A percentile compares a stretch with the other conserved stretches of the same genome.
These are phyloP conservation scores for Eublepharis macularius DNA, from an alignment of 2,113 vertebrate genomes.

Conservation along the genomic window DNA sequence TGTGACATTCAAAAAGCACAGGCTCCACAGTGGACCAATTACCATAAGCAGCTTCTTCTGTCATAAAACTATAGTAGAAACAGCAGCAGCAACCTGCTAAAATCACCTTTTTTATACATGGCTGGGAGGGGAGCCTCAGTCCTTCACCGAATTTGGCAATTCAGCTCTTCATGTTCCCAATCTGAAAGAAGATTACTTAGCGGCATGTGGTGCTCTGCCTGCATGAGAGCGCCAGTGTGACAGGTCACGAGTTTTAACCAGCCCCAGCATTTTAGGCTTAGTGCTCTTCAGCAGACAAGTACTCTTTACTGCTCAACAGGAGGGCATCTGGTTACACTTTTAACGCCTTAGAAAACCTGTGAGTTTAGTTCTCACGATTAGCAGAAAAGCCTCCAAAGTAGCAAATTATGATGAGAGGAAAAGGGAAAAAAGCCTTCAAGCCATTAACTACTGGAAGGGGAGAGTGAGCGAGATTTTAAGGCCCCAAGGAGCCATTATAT, in stretches of 20 bases:
- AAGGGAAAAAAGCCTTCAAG: not conserved
- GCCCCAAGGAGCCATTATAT: not conserved
- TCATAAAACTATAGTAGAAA: not conserved
- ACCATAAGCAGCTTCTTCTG: not conserved
- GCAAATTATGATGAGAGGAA: not conserved
- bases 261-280: not conserved
- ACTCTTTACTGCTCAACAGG: not conserved
- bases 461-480: not conserved
- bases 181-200: not conserved
- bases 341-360: not conserved
- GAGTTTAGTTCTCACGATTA: not conserved
- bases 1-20: not conserved
- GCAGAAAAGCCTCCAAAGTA: not conserved
- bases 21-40: not conserved
- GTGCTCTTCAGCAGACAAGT: not conserved
- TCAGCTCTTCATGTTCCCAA: not conserved
- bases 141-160: not conserved
- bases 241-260: not conserved
- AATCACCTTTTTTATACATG: not conserved
- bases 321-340: not conserved
- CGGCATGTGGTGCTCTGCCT: not conserved
- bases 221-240: not conserved
- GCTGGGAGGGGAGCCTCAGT: not conserved
- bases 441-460: not conserved
- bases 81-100: not conserved